Evolutionary conservation across 2,888 invertebrate genomes (phyloP).

Genomic region (Lochmaea capreae): DNA sequence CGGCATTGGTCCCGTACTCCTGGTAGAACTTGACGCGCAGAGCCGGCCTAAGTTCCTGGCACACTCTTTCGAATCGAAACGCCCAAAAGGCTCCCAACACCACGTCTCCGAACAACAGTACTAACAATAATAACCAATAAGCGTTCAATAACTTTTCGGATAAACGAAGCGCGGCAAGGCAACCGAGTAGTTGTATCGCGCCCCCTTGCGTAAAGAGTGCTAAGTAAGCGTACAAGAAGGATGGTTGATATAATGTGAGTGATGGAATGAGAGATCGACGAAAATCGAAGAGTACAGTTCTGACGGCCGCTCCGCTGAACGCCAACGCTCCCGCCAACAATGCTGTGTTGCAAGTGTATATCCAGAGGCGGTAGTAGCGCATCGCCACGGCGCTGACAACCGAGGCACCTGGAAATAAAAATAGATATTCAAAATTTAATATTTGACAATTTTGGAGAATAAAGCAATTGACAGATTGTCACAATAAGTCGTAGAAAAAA

Average conservation of each 20-base stretch:
- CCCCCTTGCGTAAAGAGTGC: slow-evolving; percentile 80
- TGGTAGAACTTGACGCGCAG: slow-evolving; percentile 70
- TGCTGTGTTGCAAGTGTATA: slow-evolving; percentile 91
- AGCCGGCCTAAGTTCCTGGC: slow-evolving; percentile 78
- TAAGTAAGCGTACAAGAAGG: slow-evolving; percentile 84
- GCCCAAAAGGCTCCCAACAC: slow-evolving; percentile 89
- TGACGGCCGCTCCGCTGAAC: slow-evolving; percentile 81
- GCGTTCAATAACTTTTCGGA: slow-evolving; percentile 85
- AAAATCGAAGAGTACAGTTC: slow-evolving; percentile 77
- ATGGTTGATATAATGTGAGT: slow-evolving; percentile 80
- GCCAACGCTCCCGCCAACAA: slow-evolving; percentile 85
- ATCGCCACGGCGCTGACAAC: slow-evolving; percentile 67
- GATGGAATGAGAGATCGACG: slow-evolving; percentile 77
- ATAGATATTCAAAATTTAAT: neutral
- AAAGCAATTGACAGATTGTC: no score
- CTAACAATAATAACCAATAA: slow-evolving; percentile 84
- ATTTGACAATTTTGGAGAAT: no score
- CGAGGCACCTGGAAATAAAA: slow-evolving; percentile 61
- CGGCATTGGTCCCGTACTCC: slow-evolving; percentile 79
- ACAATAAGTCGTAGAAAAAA: neutral
- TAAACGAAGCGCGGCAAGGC: slow-evolving; percentile 83
- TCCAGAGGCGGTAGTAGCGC: slow-evolving; percentile 91
- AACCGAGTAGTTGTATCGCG: slow-evolving; percentile 79
- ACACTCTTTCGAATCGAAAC: slow-evolving; percentile 70
- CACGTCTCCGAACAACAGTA: slow-evolving; percentile 84